Base-by-base conservation (phyloP, 2,113 vertebrate species). In the Ursus arctos region DNA sequence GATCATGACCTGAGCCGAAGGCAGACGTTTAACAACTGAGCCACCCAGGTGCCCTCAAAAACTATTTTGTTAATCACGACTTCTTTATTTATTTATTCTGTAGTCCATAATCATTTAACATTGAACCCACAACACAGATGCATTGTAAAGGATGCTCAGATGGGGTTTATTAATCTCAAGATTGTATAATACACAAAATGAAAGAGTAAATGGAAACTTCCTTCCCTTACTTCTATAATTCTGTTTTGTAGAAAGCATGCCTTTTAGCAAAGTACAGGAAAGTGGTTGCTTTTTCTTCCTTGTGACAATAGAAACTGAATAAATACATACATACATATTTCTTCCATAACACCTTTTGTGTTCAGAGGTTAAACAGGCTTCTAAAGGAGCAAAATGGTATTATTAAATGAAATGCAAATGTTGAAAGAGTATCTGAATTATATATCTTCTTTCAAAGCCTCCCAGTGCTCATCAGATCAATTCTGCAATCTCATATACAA, bases 291-390 rank as follows among this genome's bases (percentile, higher is more conserved):
- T 93, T 95, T 94, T 92, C 67, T 79, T 72, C 26, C 24, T 88
- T 92, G 47, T 94, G 71, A 95, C 88, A 97, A 93, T 84, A 57
- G 11, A 96, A 97, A 80, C 49, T 71, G 91, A 96, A 96, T 90
- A 94, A 93, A 85, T n/a, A 93, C 33, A 55, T 80, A 80, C 92
- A 85, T 33, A 91, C 43, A 51, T 83, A 80, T 93, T 95, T 96
- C 59, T 95, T 77, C 53, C 40, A 43, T 92, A 84, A 84, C 2
- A 43, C 8, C 7, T 94, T 96, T 67, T 77, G 22, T 67, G 51
- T 61, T 91, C 40, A 94, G 10, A 92, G 28, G 18, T 76, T 89
- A 85, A 86, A n/a, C 69, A 81, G 55, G 47, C 28, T 93, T 91
- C 47, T n/a, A 88, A 51, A 72, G 69, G 59, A 69, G n/a, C 14